Base-by-base conservation (phyloP, 2,113 vertebrate species). In the Glaucidium brasilianum region DNA sequence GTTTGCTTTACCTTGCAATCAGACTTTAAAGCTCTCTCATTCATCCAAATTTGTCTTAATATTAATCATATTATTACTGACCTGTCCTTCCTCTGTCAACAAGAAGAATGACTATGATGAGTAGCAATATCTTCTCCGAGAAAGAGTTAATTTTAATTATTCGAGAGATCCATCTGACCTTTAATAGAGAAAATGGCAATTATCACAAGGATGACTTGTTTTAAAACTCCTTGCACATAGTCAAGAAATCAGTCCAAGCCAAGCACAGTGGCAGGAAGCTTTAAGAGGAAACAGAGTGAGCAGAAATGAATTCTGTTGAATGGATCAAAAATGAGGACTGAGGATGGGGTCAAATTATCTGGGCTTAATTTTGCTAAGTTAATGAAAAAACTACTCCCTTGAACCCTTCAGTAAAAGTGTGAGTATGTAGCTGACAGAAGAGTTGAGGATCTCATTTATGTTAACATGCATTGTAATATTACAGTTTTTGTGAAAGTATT, bases 101-200 rank as follows among this genome's bases (percentile, higher is more conserved):
- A 89, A 60, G 39, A 78, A 79, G 52, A 83, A 83, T 94, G 58
- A 69, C 80, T 94, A 58, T 68, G 81, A 79, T 83, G 89, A 94
- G 72, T 55, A 89, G 55, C 39, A 71, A 59, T 74, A 47, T 81
- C 55, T 94, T 37, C n/a, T 90, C 63, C 67, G 63, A 96, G 72
- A 95, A 95, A 96, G 64, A 94, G 91, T 90, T 92, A 84, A 92
- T 94, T 92, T 94, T 95, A 94, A 95, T 96, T 88, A 91, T 84
- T 92, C 49, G 85, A 79, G 75, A 66, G 53, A 77, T 91, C n/a
- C 52, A 63, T 77, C 63, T 95, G 72, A 83, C 67, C 68, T 95
- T 94, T 87, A 78, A 67, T n/a, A 89, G 60, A 69, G 89, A 63
- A 97, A 87, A 92, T 78, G 55, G 6, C 2, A 27, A 64, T 60